Evolutionary conservation across 2,113 vertebrate species (phyloP).

Genomic region (Dromiciops gliroides): DNA sequence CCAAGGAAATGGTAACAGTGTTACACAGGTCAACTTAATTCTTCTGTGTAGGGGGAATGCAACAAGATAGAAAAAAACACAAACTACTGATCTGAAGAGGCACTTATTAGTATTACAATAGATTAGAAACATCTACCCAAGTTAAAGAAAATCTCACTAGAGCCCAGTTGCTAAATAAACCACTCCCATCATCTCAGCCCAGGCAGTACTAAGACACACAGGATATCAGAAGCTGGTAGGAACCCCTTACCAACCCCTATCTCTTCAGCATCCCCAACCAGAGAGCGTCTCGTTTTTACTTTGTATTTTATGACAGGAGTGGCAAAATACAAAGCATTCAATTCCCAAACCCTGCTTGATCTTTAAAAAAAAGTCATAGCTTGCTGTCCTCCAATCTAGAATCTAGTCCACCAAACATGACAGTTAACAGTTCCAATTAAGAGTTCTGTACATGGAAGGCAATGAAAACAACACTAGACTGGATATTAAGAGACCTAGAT

Average conservation of each 20-base stretch:
- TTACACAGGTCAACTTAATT: not conserved
- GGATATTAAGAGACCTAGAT: constrained; percentile 20
- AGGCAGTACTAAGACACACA: not conserved
- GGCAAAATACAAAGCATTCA: not conserved
- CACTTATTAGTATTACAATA: not conserved
- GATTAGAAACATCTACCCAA: not conserved
- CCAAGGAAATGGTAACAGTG: not conserved
- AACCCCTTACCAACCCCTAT: not conserved
- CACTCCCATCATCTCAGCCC: not conserved
- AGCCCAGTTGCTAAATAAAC: not conserved
- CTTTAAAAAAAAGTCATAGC: not conserved
- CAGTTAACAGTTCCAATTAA: not conserved
- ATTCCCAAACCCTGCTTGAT: not conserved
- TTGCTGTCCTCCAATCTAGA: not conserved
- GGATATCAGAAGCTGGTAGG: not conserved
- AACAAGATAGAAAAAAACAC: not conserved
- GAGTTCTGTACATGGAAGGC: not conserved
- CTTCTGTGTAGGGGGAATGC: not conserved
- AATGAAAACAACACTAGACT: constrained; percentile 7
- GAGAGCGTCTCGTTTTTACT: not conserved
- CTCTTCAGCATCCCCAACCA: not conserved
- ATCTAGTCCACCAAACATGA: not conserved
- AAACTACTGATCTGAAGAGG: not conserved
- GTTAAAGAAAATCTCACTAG: not conserved
- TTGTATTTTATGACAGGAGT: not conserved